These are phyloP conservation scores for Gasterosteus nipponicus DNA, from an alignment of 2,113 vertebrate species.

Conservation along the genomic window DNA sequence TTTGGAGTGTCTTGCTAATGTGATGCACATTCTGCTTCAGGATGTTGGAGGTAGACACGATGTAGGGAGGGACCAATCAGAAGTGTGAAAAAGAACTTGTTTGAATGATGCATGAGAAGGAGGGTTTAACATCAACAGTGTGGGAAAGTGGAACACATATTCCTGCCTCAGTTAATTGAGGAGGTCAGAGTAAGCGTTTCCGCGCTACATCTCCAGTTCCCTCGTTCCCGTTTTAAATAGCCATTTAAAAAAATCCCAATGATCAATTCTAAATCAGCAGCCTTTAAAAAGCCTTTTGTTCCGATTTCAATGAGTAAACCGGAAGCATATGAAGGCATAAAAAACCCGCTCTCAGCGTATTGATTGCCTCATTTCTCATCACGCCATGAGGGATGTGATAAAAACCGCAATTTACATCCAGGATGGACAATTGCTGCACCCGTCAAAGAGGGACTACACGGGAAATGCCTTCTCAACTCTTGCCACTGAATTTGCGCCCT, in stretches of 20 bases:
- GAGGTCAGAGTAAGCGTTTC: conserved; percentile 26
- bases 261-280: not conserved
- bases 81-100: not conserved
- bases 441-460: not conserved
- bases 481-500: not conserved
- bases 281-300: conserved; percentile 12
- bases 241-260: not conserved
- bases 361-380: conserved; percentile 19
- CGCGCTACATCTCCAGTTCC: not conserved
- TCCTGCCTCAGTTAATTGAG: conserved; percentile 27
- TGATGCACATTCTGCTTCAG: conserved; percentile 5
- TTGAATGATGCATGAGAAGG: no score
- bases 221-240: conserved; percentile 6
- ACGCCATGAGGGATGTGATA: conserved; percentile 11
- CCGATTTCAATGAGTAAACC: not conserved
- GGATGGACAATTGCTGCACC: not conserved
- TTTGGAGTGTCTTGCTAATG: not conserved
- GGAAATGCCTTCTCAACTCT: not conserved
- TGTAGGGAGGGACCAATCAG: not conserved
- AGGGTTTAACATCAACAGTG: no score
- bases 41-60: conserved; percentile 5
- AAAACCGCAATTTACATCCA: conserved; percentile 12
- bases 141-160: not conserved
- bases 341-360: not conserved
- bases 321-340: not conserved